phyloP scores from a whole-genome alignment of 2,113 vertebrate genomes.

The Brevimyrus niger region DNA sequence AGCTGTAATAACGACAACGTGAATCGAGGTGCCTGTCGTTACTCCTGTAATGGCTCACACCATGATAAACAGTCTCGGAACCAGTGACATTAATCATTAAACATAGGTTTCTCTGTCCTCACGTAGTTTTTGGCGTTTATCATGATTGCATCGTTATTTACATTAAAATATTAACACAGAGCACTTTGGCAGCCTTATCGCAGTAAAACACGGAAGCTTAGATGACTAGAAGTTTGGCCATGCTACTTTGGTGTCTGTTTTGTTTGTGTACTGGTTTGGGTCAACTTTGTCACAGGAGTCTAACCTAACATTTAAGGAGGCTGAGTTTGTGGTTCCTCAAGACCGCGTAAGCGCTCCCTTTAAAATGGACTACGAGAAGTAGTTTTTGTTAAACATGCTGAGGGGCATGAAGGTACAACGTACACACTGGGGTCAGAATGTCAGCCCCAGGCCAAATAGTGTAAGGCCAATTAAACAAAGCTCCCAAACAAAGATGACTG shows the following conservation, averaged over 20 bases:
- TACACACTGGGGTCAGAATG: constrained; percentile 18
- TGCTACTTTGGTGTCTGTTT: background rate
- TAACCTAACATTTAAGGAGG: background rate
- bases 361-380: constrained; percentile 2
- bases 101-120: background rate
- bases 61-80: background rate
- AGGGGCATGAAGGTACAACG: constrained; percentile 9
- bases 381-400: background rate
- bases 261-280: background rate
- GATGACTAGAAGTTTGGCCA: background rate
- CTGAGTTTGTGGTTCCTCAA: background rate
- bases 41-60: background rate
- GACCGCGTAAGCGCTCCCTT: constrained; percentile 20
- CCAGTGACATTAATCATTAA: background rate
- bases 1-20: background rate
- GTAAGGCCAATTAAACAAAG: constrained; percentile 8
- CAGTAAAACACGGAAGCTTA: background rate
- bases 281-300: background rate
- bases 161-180: background rate
- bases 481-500: constrained; percentile 5
- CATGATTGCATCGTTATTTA: background rate
- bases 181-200: background rate
- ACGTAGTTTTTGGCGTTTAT: background rate
- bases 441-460: constrained; percentile 8
- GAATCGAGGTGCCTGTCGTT: background rate